phyloP scores from a whole-genome alignment of 2,113 vertebrate species.

The Kryptolebias marmoratus region DNA sequence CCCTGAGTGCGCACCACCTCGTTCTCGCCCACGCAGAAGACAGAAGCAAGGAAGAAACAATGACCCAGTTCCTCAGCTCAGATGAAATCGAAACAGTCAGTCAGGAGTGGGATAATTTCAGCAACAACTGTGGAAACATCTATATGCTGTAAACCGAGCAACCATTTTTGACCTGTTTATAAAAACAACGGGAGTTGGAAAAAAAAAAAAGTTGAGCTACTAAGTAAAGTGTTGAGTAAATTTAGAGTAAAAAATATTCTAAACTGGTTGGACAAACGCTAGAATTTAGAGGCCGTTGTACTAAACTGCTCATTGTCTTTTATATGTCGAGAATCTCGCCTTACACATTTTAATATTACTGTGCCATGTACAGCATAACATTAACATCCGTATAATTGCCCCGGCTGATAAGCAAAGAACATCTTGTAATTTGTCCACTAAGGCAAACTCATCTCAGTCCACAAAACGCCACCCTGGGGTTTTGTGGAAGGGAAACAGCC shows the following conservation, averaged over 20 bases:
- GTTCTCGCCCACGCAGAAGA: conserved; percentile 32
- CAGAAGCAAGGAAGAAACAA: conserved; percentile 51
- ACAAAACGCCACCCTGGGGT: conserved; percentile 27
- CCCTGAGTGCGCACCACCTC: conserved; percentile 37
- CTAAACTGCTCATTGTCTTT: neutral
- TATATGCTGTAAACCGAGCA: neutral
- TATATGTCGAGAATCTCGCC: neutral
- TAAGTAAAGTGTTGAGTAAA: neutral
- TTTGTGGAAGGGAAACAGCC: conserved; percentile 62
- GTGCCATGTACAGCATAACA: conserved; percentile 2
- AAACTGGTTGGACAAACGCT: neutral
- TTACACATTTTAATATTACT: neutral
- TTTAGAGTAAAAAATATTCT: neutral
- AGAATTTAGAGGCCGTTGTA: neutral
- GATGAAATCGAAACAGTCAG: conserved; percentile 27
- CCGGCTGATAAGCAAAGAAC: conserved; percentile 36
- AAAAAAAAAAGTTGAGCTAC: no score
- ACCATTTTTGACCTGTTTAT: neutral
- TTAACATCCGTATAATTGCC: conserved; percentile 18
- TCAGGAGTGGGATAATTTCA: conserved; percentile 48
- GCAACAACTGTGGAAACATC: conserved; percentile 38
- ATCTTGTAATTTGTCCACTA: conserved; percentile 43
- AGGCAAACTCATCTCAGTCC: conserved; percentile 53
- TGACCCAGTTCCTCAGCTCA: conserved; percentile 56
- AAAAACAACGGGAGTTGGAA: no score